Conservation (phyloP, 2,113 vertebrate genomes). For the Cyanoliseus patagonus region DNA sequence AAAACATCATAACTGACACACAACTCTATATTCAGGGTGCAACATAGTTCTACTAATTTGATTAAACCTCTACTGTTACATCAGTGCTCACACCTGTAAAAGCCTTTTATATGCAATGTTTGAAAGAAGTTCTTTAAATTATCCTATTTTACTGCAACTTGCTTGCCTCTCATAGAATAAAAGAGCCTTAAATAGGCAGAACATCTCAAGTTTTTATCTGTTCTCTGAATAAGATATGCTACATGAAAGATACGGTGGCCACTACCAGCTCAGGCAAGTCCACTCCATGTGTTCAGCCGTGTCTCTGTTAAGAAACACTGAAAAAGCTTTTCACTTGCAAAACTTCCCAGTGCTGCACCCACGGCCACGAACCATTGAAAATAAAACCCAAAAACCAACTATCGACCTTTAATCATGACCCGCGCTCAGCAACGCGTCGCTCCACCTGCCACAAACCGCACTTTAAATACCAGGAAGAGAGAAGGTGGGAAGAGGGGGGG, state of each 20-base stretch:
- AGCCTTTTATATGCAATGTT: rapidly evolving
- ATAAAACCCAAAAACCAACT: not conserved
- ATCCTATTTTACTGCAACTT: not conserved
- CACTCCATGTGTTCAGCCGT: not conserved
- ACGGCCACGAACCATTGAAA: not conserved
- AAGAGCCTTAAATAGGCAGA: not conserved
- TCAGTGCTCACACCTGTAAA: not conserved
- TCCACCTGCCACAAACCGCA: constrained; percentile 1
- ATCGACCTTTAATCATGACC: not conserved
- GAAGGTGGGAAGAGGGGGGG: rapidly evolving
- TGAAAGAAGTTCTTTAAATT: not conserved
- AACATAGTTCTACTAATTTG: not conserved
- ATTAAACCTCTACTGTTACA: not conserved
- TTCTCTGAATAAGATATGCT: not conserved
- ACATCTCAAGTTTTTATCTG: not conserved
- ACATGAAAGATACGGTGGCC: not conserved
- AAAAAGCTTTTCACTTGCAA: not conserved
- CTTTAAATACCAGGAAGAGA: not conserved
- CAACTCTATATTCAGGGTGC: not conserved
- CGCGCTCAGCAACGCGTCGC: not conserved
- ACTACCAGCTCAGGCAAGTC: not conserved
- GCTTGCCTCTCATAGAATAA: rapidly evolving
- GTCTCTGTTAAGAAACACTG: not conserved
- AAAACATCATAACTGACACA: not conserved
- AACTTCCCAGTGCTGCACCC: not conserved